phyloP scores from a whole-genome alignment of 2,113 vertebrate species.

The Arenaria interpres region DNA sequence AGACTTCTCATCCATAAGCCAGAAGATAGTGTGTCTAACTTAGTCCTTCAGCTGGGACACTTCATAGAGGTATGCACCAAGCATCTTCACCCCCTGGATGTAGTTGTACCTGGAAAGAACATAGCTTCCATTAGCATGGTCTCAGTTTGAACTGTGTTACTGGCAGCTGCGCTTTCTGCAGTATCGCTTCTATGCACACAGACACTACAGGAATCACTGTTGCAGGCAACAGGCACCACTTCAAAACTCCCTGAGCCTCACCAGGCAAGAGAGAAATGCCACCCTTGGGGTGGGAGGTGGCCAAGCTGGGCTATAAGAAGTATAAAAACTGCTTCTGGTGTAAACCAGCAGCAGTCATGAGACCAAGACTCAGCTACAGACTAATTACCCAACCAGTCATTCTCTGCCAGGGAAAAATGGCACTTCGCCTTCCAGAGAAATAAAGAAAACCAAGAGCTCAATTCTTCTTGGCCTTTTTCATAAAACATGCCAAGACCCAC shows the following conservation, averaged over 20 bases:
- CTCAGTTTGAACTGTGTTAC: neutral
- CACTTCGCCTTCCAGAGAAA: neutral
- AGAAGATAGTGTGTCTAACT: neutral
- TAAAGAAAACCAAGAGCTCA: neutral
- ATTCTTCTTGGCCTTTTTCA: neutral
- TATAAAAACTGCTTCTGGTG: neutral
- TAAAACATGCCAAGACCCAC: neutral
- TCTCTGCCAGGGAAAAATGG: neutral
- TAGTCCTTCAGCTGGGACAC: slow-evolving; percentile 84
- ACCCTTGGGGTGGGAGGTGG: accelerated
- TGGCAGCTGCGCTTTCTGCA: neutral
- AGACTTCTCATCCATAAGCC: neutral
- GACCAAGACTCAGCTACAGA: neutral
- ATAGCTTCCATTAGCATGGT: neutral
- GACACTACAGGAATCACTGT: neutral
- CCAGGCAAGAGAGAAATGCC: neutral
- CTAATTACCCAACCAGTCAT: neutral
- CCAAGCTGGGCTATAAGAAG: neutral
- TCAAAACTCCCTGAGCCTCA: neutral
- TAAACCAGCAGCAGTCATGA: neutral
- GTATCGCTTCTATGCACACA: neutral
- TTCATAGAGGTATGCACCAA: slow-evolving; percentile 92
- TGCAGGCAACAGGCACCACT: neutral
- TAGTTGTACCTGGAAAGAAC: slow-evolving; percentile 86
- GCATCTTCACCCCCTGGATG: slow-evolving; percentile 91